These are phyloP conservation scores for Tetramorium simillimum DNA, from an alignment of 1,140 invertebrate genomes.

Conservation along the genomic window DNA sequence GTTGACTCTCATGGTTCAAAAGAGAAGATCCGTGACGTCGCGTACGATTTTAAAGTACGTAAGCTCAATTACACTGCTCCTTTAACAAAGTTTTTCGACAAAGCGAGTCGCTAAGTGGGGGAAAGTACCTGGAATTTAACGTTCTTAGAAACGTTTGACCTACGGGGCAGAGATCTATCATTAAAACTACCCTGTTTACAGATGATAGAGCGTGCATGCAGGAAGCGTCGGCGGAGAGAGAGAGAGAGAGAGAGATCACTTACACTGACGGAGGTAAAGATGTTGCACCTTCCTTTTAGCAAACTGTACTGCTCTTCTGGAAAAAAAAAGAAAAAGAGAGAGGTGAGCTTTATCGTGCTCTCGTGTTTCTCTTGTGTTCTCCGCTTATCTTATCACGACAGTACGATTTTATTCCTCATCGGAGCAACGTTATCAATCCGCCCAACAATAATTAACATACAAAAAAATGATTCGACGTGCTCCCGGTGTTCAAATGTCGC, in stretches of 20 bases:
- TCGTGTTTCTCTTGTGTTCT: conserved; percentile 2
- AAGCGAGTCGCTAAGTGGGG: background rate
- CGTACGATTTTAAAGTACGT: background rate
- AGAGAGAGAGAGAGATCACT: conserved; percentile 32
- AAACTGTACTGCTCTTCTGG: conserved; percentile 65
- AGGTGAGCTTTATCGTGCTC: conserved; percentile 45
- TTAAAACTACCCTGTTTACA: conserved; percentile 48
- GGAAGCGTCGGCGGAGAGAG: background rate
- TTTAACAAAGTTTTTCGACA: background rate
- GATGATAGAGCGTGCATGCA: conserved; percentile 53
- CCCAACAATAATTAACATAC: conserved; percentile 13
- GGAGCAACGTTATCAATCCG: background rate
- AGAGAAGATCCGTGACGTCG: conserved; percentile 41
- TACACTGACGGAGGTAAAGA: conserved; percentile 56
- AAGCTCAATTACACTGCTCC: no score
- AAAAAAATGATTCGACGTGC: background rate
- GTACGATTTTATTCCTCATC: conserved; percentile 31
- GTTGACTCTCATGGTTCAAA: background rate
- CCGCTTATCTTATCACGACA: conserved; percentile 68
- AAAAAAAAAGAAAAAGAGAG: conserved; percentile 49
- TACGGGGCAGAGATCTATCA: conserved; percentile 8
- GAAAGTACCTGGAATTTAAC: background rate
- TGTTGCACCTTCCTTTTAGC: conserved; percentile 45
- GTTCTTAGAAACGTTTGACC: background rate
- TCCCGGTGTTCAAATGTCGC: background rate